Evolutionary conservation across 2,888 invertebrate species (phyloP).

Genomic region (Tuberolachnus salignus): DNA sequence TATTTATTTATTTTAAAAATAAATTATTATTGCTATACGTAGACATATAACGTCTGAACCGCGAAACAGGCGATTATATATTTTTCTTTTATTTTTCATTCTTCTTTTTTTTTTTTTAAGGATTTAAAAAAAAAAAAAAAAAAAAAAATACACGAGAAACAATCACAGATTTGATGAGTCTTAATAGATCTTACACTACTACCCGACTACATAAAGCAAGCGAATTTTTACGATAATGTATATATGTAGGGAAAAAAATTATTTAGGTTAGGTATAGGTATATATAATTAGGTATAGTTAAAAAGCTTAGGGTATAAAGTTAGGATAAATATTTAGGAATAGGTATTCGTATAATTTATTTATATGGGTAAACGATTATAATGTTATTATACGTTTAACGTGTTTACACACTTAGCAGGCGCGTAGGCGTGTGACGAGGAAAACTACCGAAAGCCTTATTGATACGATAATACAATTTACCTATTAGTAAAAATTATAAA

Average conservation of each 20-base stretch:
- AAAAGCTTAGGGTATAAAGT: constrained; percentile 41
- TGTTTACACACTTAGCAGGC: constrained; percentile 26
- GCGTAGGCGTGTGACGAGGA: not conserved
- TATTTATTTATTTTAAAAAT: constrained; percentile 1
- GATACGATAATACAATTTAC: too few species aligned
- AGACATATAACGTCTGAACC: constrained; percentile 41
- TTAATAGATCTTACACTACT: constrained; percentile 50
- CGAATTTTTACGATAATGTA: not conserved
- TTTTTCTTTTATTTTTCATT: constrained; percentile 17
- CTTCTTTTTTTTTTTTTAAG: not conserved
- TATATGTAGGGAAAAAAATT: too few species aligned
- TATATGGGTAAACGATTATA: not conserved
- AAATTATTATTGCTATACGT: constrained; percentile 32
- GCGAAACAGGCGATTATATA: constrained; percentile 43
- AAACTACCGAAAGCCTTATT: too few species aligned
- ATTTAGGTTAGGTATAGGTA: too few species aligned
- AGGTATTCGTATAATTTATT: not conserved
- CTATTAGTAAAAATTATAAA: constrained; percentile 19
- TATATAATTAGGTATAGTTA: not conserved
- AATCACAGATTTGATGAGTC: constrained; percentile 57
- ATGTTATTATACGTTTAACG: not conserved
- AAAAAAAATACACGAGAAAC: constrained; percentile 45
- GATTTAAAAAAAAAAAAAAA: constrained; percentile 21
- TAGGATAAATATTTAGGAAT: not conserved
- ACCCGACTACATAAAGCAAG: constrained; percentile 40